phyloP scores from a whole-genome alignment of 2,797 vertebrate genomes.

The Gymnocypris eckloni region DNA sequence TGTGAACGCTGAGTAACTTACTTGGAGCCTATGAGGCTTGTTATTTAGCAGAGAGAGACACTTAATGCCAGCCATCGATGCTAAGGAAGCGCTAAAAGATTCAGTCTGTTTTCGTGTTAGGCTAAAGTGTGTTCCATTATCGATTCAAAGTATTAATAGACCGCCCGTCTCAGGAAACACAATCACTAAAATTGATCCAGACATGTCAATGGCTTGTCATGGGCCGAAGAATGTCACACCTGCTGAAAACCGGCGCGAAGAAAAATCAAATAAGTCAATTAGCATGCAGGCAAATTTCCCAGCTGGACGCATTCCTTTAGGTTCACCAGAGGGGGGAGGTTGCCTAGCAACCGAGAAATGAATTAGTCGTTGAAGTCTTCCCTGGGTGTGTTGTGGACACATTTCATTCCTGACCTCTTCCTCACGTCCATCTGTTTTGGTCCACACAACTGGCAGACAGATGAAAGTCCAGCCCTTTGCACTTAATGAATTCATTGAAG shows the following conservation, averaged over 20 bases:
- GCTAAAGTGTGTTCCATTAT: conserved; percentile 47
- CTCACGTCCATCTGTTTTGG: conserved; percentile 43
- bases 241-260: conserved; percentile 29
- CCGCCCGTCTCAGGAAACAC: conserved; percentile 39
- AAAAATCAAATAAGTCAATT: conserved; percentile 59
- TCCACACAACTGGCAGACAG: conserved; percentile 48
- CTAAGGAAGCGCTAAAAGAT: conserved; percentile 13
- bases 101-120: conserved; percentile 41
- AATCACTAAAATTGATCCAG: conserved; percentile 52
- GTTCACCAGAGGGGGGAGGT: conserved; percentile 47
- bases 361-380: conserved; percentile 56
- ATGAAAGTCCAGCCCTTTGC: conserved; percentile 32
- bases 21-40: conserved; percentile 17
- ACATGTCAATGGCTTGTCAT: conserved; percentile 55
- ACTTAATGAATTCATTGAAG: conserved; percentile 55
- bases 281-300: conserved; percentile 52
- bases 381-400: conserved; percentile 49
- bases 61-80: conserved; percentile 21
- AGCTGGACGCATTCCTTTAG: conserved; percentile 23
- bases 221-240: conserved; percentile 52
- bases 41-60: conserved; percentile 23
- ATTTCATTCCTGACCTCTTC: conserved; percentile 44
- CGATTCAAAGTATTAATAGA: conserved; percentile 56
- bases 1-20: conserved; percentile 19
- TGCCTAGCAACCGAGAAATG: conserved; percentile 50